Evolutionary conservation across 2,797 vertebrate genomes (phyloP), one percentile per base, ranked within the genome.

Genomic region (Iguana delicatissima): DNA sequence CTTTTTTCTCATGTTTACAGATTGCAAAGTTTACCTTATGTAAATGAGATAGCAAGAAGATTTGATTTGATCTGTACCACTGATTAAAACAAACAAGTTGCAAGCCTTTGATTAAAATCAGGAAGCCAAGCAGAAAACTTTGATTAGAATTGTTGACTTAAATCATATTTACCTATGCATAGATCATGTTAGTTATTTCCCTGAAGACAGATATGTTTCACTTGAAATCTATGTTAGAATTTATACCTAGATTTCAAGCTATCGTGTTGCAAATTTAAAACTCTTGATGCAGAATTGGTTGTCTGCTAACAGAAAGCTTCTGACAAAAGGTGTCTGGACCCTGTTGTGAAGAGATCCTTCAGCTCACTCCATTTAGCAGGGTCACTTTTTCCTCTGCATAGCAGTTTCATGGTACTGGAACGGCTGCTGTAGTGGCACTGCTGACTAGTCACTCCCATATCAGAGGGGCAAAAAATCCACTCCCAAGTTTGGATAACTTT

Each of bases 81-180:
- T 88, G 86, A 88, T 80, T 80, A 26, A 81, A 82, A 57, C 87
- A 81, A 80, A 50, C 77, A 88, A 55, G n/a, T 24, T 46, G 82
- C 14, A 69, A 57, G 1, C n/a, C 13, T 14, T 69, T 72, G 79
- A 88, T 89, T 89, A 89, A 83, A 89, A 89, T 62, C 55, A 83
- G 35, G 50, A 89, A 83, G 24, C 80, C 52, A 83, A 46, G 64
- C 35, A 73, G 46, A 82, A 88, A 81, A 38, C 50, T 80, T 89
- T 82, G 87, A 89, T 89, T 83, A 73, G 80, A 89, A 73, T 73
- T 59, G 35, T 82, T 73, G 52, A n/a, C 52, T 64, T 74, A 79
- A 69, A 52, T 38, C 59, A 69, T 80, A 50, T 89, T 88, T 82
- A 24, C 24, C 14, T 73, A 42, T 18, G 50, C 3, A 8, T 83